Base-by-base conservation (phyloP, 2,888 invertebrate species). In the Blera fallax region DNA sequence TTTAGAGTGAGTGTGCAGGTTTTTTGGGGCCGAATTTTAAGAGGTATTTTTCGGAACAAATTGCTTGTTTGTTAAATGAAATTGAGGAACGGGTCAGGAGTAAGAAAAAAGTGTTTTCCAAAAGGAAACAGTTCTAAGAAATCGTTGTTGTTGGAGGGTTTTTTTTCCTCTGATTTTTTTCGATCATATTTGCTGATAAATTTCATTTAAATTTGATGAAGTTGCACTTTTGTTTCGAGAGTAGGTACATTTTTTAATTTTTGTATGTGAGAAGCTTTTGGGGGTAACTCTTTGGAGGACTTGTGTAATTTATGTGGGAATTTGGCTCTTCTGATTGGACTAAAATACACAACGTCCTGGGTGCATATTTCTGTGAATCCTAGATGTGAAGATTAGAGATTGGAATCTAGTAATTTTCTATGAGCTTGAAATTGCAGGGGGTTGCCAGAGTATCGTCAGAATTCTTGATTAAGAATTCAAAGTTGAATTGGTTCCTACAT, bases 191-290 rank as follows among this genome's bases (percentile, higher is more conserved):
- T 70, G 74, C 84, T 84, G 84, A 84, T 84, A 84, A 76, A 45
- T 65, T 84, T 80, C 60, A 84, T 84, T 84, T 84, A 80, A 84
- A 84, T 80, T 80, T 58, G 50, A 70, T 84, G 84, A 84, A 76
- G 74, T 70, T 84, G 84, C 84, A 80, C 50, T 84, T 84, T 70
- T 74, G 52, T 50, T 34, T 67, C 8, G 37, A 52, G 37, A 8
- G 45, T 16, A 34, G 24, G 27, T 14, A 24, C 27, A 32, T 48
- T 16, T 29, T 52, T 29, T 52, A 11, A 2, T 24, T 4, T 24
- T n/a, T n/a, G n/a, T n/a, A n/a, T n/a, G n/a, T n/a, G n/a, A n/a
- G 24, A 24, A 24, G 24, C 14, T 52, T n/a, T 27, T 27, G 8
- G n/a, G 14, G 7, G n/a, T n/a, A 8, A 43, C 8, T 3, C 8